These are phyloP conservation scores for Onychomys leucogaster DNA, from an alignment of 2,797 vertebrate genomes.

Conservation along the genomic window DNA sequence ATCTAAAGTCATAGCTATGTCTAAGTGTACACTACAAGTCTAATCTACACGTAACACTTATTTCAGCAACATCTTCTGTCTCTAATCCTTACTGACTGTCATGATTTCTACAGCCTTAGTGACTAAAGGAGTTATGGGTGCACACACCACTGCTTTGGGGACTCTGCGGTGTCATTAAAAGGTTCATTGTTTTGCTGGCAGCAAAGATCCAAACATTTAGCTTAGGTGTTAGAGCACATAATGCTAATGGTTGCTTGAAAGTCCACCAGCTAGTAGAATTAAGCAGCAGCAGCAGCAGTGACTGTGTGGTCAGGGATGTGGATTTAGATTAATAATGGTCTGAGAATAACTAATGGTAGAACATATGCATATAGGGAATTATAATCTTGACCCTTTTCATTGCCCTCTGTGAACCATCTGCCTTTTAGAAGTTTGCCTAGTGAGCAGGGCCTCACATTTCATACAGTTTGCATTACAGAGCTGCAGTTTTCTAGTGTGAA, in stretches of 20 bases:
- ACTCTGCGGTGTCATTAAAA: not conserved
- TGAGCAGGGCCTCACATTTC: not conserved
- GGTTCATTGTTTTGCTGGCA: conserved; percentile 31
- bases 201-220: conserved; percentile 14
- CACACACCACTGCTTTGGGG: not conserved
- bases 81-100: conserved; percentile 39
- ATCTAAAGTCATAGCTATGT: conserved; percentile 18
- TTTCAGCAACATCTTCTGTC: conserved; percentile 63
- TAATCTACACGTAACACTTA: conserved; percentile 57
- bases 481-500: conserved; percentile 60
- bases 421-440: conserved; percentile 53
- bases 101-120: conserved; percentile 1
- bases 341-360: conserved; percentile 15
- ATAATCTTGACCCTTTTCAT: conserved; percentile 53
- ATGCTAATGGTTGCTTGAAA: conserved; percentile 18
- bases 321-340: not conserved
- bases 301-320: not conserved
- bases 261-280: not conserved
- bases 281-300: not conserved
- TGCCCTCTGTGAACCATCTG: conserved; percentile 34
- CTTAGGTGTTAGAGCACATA: not conserved
- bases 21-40: conserved; percentile 44
- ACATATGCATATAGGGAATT: conserved; percentile 60
- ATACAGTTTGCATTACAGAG: conserved; percentile 67
- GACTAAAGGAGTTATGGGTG: not conserved